Evolutionary conservation across 2,113 vertebrate species (phyloP), one percentile per base, ranked within the genome.

Genomic region (Rhinopomastus cyanomelas): DNA sequence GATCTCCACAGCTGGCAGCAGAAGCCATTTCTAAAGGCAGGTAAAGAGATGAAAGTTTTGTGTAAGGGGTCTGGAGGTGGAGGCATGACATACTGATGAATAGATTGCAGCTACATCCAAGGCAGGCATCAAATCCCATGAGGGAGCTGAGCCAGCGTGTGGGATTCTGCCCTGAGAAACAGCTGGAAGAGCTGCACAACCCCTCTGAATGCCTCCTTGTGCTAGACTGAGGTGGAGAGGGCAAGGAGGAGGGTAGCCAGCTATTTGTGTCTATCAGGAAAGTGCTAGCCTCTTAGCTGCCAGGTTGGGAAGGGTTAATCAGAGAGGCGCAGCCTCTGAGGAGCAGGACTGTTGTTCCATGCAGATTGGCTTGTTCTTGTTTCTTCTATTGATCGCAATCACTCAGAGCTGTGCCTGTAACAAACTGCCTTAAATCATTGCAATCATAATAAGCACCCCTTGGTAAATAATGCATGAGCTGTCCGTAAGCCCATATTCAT

Each of bases 361-460:
- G 86, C 79, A 94, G 88, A 95, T 81, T 94, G 93, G 93, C 94
- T 93, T 92, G 81, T 88, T 90, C 80, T 90, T 91, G 93, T 95
- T 96, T 89, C 89, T 87, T 42, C 89, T 90, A 96, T 96, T 91
- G 96, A 97, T 96, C 81, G 71, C 42, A 91, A 91, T 96, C 96
- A 90, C 92, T 91, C 92, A 81, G 94, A 90, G 93, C 92, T 96
- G 85, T 91, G 91, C 85, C 85, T 84, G 77, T 86, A 93, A 96
- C 94, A 96, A 96, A 96, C 94, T 92, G 94, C 92, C 95, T 95
- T 96, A 89, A 96, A 96, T 97, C 94, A 97, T 62, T 95, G 94
- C 93, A 95, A 94, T 91, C 89, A 96, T 91, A 95, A 94, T 87
- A 92, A 93, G 91, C 80, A 39, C 95, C 92, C 93, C 91, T 95